Evolutionary conservation across 2,797 vertebrate genomes (phyloP), one percentile per base, ranked within the genome.

Genomic region (Lindbergichthys nudifrons): DNA sequence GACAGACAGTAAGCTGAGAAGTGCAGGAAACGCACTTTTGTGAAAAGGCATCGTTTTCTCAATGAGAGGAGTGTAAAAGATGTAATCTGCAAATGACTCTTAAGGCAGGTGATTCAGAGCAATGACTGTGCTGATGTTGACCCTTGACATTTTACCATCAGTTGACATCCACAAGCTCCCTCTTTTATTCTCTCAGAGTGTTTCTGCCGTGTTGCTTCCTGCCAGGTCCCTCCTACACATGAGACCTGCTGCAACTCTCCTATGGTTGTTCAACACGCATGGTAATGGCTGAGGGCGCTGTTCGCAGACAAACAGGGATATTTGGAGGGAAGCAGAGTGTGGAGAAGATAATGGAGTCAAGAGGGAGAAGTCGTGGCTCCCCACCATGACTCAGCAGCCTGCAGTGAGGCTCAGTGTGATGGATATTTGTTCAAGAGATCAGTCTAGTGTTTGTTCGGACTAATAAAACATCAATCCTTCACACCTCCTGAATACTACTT

Each of bases 331-430:
- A 79, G 82, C 62, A 32, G 81, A 81, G 82, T 86, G 80, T 77
- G 83, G 77, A 83, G 74, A 72, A 89, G 86, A 90, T 92, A 92
- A 88, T 87, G 76, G 81, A 90, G 85, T 84, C 80, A 79, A 82
- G 85, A 77, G 86, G 81, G 81, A 86, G 68, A 85, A 82, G 84
- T 84, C 63, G 70, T 32, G 75, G 86, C 85, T 80, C 79, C 86
- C 65, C 46, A 58, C 83, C 23, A 75, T 89, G 90, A 90, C 89
- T 84, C 86, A 88, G 85, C 72, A 82, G 84, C 81, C 85, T 86
- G 77, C 59, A 82, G 87, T 79, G 83, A 88, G 62, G 82, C 81
- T 73, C 60, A 70, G 73, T 82, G 69, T 70, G 70, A 75, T 70
- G 66, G 74, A 76, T 90, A 81, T 92, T 90, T 89, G 85, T 87